Evolutionary conservation across 2,797 vertebrate genomes (phyloP), one percentile per base, ranked within the genome.

Genomic region (Philypnodon macrostomus): DNA sequence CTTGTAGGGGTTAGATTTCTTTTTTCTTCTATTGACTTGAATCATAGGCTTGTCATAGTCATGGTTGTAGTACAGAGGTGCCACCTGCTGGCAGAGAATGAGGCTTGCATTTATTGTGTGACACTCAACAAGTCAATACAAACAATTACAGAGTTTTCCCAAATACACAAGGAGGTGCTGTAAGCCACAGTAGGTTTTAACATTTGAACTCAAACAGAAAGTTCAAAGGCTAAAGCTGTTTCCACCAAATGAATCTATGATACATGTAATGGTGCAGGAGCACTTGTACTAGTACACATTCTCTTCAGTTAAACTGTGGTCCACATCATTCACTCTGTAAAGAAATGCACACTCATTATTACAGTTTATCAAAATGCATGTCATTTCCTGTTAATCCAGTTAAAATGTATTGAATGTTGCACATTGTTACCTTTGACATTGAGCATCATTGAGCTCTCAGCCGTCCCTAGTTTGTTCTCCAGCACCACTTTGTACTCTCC

Each of bases 401-500:
- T 23, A 1, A 29, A 3, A 11, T 2, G 8, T 29, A 10, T 10
- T 29, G 12, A 29, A 29, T 9, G 7, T 29, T 29, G 7, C 2
- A 6, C 52, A 1, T 44, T 27, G 7, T 47, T 81, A 93, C 93
- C 94, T 91, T 51, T 90, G 54, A 95, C 80, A 2, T 77, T 79
- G 5, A 96, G 88, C 15, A 44, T 87, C 70, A 92, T 92, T 2
- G 75, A 89, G 73, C 83, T 92, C 70, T 85, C 84, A 0, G 83
- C 91, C 19, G 23, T 77, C 2, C 95, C 94, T 37, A 87, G 61
- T 2, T 66, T 63, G 66, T 92, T 97, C 58, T 90, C 79, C 1
- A 94, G 87, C 26, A 89, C 61, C 0, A 89, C 89, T 78, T 80
- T 90, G 73, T 94, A 98, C 50, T 90, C 83, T 1, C 93, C 93